A percentile compares a stretch with the other conserved stretches of the same genome.
phyloP scores from a whole-genome alignment of 2,888 invertebrate genomes.

The Coelinius sp. region DNA sequence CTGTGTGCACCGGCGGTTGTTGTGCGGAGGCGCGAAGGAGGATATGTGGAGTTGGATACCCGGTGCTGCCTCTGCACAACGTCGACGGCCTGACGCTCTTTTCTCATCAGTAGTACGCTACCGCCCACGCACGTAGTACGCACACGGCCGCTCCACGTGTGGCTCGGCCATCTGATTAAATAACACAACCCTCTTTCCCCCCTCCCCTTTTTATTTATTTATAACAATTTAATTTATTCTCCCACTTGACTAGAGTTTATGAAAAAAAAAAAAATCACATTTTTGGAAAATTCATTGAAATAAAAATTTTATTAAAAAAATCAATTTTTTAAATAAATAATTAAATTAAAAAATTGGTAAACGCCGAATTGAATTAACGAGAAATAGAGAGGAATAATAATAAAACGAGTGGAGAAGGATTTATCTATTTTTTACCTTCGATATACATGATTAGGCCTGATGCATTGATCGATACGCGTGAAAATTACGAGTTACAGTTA shows the following conservation, averaged over 20 bases:
- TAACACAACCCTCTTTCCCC: slow-evolving; percentile 54
- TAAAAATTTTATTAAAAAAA: too few species aligned
- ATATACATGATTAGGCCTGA: background rate
- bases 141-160: slow-evolving; percentile 71
- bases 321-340: too few species aligned
- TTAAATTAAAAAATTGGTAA: too few species aligned
- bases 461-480: background rate
- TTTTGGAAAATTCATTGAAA: too few species aligned
- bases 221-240: background rate
- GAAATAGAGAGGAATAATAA: background rate
- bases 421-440: background rate
- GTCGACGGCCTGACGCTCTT: slow-evolving; percentile 26
- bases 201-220: slow-evolving; percentile 2
- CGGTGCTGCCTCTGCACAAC: slow-evolving; percentile 36
- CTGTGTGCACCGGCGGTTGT: slow-evolving; percentile 38
- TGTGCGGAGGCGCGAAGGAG: slow-evolving; percentile 43
- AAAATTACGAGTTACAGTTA: slow-evolving; percentile 21
- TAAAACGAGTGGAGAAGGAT: background rate
- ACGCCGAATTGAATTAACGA: background rate
- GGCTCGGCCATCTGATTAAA: slow-evolving; percentile 42
- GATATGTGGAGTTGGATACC: slow-evolving; percentile 39
- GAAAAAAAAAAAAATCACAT: too few species aligned
- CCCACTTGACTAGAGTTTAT: too few species aligned
- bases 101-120: slow-evolving; percentile 69
- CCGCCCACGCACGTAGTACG: slow-evolving; percentile 73